A percentile compares a stretch with the other conserved stretches of the same genome.
phyloP scores from a whole-genome alignment of 2,888 invertebrate species.

The Choreutis nemorana region DNA sequence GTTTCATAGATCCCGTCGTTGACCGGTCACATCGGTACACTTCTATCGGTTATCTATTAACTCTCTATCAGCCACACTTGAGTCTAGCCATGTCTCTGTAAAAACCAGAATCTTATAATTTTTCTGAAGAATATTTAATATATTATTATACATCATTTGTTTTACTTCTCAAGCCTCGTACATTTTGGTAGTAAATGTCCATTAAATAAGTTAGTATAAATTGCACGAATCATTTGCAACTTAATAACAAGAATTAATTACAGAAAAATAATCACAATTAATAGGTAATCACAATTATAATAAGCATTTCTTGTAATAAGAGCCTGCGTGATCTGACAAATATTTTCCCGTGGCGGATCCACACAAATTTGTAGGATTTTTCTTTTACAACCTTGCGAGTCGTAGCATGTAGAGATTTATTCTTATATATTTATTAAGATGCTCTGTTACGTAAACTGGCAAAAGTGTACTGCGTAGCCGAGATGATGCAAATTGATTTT shows the following conservation, averaged over 20 bases:
- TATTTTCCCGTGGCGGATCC: conserved; percentile 11
- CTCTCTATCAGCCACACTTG: conserved; percentile 3
- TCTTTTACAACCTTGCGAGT: conserved; percentile 10
- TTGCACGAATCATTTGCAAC: not conserved
- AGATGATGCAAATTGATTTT: conserved; percentile 11
- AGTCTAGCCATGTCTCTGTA: conserved; percentile 7
- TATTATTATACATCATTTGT: not conserved
- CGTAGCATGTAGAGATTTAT: conserved; percentile 13
- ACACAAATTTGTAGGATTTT: conserved; percentile 9
- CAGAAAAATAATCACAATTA: not conserved
- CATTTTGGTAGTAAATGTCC: conserved; percentile 5
- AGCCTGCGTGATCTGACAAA: conserved; percentile 10
- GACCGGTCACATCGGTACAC: conserved; percentile 3
- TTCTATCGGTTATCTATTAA: conserved; percentile 5
- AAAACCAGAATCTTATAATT: conserved; percentile 5
- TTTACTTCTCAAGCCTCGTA: conserved; percentile 6
- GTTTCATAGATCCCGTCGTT: no score
- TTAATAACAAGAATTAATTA: not conserved
- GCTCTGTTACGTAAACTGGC: conserved; percentile 13
- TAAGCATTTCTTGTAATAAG: conserved; percentile 6
- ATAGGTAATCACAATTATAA: conserved; percentile 1
- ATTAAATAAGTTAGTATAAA: not conserved
- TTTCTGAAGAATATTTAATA: not conserved
- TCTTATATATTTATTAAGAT: conserved; percentile 13
- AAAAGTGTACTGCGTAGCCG: conserved; percentile 10